phyloP scores from a whole-genome alignment of 2,797 vertebrate species.

The Emys orbicularis region DNA sequence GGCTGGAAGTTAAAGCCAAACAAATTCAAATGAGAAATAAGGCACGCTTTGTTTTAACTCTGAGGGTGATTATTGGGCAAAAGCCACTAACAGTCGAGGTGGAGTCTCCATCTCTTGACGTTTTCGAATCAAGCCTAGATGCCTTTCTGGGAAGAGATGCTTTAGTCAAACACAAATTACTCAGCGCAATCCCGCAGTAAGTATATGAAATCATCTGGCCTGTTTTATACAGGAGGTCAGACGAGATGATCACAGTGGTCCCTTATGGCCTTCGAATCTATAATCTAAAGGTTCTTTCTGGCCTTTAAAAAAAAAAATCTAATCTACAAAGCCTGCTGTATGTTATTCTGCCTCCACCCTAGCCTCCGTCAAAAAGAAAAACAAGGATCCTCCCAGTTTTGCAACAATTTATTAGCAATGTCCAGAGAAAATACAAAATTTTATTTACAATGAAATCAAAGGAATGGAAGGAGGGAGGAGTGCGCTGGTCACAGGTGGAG shows the following conservation, averaged over 20 bases:
- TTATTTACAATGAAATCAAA: constrained; percentile 45
- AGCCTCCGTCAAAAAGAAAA: neutral
- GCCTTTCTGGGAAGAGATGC: neutral
- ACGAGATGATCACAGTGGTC: neutral
- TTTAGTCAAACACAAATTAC: neutral
- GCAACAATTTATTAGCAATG: constrained; percentile 74
- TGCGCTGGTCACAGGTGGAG: neutral
- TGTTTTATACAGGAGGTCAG: neutral
- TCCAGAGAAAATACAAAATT: constrained; percentile 67
- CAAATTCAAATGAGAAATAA: neutral
- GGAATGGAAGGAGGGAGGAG: fast-evolving
- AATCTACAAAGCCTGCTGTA: neutral
- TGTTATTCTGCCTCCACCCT: neutral
- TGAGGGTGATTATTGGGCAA: neutral
- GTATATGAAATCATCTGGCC: neutral
- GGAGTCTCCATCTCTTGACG: neutral
- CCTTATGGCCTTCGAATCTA: neutral
- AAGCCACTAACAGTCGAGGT: neutral
- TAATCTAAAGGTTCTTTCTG: neutral
- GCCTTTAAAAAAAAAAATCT: neutral
- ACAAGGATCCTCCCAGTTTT: neutral
- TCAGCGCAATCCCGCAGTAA: neutral
- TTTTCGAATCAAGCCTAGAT: neutral
- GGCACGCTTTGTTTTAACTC: neutral
- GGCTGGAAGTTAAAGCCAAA: neutral